Conservation (phyloP, 2,888 invertebrate species). For the Empis stercorea region DNA sequence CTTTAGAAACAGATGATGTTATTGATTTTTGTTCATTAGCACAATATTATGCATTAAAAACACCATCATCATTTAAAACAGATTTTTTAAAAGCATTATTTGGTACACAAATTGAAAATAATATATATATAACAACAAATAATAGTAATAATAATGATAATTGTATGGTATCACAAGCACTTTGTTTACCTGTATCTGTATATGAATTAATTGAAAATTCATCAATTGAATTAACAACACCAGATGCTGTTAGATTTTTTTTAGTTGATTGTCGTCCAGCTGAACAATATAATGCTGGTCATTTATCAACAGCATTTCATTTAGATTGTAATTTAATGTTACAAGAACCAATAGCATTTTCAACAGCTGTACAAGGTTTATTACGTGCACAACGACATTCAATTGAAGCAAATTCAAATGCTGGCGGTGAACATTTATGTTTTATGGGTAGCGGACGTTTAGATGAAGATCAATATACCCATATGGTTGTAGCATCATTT, state of each 20-base stretch:
- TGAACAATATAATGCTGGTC: slow-evolving; percentile 89
- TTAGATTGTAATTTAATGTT: slow-evolving; percentile 95
- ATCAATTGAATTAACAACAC: slow-evolving; percentile 47
- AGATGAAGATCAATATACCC: slow-evolving; percentile 90
- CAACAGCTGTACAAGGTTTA: slow-evolving; percentile 80
- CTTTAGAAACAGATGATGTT: slow-evolving; percentile 86
- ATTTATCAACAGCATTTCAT: slow-evolving; percentile 94
- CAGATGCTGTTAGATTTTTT: slow-evolving; percentile 73
- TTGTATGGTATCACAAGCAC: slow-evolving; percentile 56
- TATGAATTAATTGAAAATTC: slow-evolving; percentile 81
- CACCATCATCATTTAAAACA: slow-evolving; percentile 83
- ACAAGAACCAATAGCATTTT: slow-evolving; percentile 89
- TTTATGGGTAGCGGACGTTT: slow-evolving; percentile 87
- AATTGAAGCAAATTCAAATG: slow-evolving; percentile 71
- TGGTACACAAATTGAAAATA: slow-evolving; percentile 36
- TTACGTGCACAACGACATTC: slow-evolving; percentile 81
- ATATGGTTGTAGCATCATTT: slow-evolving; percentile 97
- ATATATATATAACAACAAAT: neutral
- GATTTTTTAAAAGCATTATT: slow-evolving; percentile 59
- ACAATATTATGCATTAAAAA: slow-evolving; percentile 88
- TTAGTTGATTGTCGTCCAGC: slow-evolving; percentile 94
- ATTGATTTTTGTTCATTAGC: slow-evolving; percentile 93
- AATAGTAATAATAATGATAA: neutral
- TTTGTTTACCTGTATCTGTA: slow-evolving; percentile 93
- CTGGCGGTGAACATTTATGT: slow-evolving; percentile 79